These are phyloP conservation scores for Germaria angustata DNA, from an alignment of 2,888 invertebrate species.

Conservation along the genomic window DNA sequence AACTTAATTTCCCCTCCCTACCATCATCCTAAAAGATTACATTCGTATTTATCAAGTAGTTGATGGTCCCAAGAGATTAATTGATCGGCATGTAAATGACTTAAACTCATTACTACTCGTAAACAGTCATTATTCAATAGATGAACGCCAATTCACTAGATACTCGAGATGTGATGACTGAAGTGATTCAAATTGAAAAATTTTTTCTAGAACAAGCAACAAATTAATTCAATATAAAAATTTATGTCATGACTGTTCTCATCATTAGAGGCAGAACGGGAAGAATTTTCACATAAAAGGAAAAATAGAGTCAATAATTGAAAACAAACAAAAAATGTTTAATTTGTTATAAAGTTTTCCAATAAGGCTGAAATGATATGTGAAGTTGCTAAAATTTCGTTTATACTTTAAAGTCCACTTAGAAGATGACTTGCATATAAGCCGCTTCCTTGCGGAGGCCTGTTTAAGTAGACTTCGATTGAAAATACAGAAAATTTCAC, in stretches of 20 bases:
- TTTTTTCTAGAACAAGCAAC: background rate
- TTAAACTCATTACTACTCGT: conserved; percentile 52
- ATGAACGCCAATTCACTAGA: conserved; percentile 18
- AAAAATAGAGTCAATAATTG: conserved; percentile 12
- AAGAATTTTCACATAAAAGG: background rate
- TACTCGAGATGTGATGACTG: background rate
- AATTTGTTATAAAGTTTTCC: too few species aligned
- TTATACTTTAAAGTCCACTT: too few species aligned
- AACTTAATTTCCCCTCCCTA: background rate
- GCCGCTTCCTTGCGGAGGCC: too few species aligned
- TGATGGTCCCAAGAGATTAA: conserved; percentile 31
- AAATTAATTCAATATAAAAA: conserved; percentile 25
- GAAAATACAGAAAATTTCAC: too few species aligned
- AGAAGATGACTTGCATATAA: too few species aligned
- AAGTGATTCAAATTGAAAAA: background rate
- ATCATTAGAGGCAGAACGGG: conserved; percentile 32
- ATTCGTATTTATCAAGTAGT: conserved; percentile 52
- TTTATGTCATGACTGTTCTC: conserved; percentile 57
- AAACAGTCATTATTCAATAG: conserved; percentile 52
- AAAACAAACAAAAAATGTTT: background rate
- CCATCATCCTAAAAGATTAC: background rate
- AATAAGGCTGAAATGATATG: too few species aligned
- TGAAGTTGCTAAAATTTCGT: too few species aligned
- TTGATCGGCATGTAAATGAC: conserved; percentile 43
- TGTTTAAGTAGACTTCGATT: too few species aligned